Conservation (phyloP, 2,797 vertebrate genomes). For the Otolemur crassicaudatus region DNA sequence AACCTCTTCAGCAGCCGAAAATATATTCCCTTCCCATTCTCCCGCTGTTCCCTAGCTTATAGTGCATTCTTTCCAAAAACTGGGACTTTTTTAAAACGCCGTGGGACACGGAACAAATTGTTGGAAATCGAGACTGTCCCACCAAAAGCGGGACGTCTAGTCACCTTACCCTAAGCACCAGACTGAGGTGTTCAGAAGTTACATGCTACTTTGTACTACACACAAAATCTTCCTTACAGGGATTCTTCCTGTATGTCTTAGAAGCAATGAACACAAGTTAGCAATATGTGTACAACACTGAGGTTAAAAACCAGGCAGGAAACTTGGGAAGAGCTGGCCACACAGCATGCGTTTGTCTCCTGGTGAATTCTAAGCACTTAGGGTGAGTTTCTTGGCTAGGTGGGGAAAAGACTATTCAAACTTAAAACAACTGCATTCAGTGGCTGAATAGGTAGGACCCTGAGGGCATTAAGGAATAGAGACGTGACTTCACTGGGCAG, state of each 20-base stretch:
- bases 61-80: too few species aligned
- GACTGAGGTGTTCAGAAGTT: not conserved
- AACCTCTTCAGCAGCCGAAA: too few species aligned
- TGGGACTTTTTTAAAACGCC: too few species aligned
- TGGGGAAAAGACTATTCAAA: not conserved
- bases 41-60: too few species aligned
- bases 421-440: not conserved
- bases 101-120: too few species aligned
- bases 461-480: not conserved
- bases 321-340: not conserved
- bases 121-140: too few species aligned
- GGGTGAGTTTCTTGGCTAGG: not conserved
- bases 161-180: not conserved
- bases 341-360: rapidly evolving
- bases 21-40: too few species aligned
- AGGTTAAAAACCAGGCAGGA: not conserved
- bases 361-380: not conserved
- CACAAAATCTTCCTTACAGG: not conserved
- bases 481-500: not conserved
- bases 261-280: not conserved
- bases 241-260: not conserved
- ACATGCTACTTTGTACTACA: not conserved
- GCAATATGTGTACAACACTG: not conserved
- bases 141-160: too few species aligned
- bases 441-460: not conserved